These are phyloP conservation scores for Bos indicus DNA, from an alignment of 2,113 vertebrate genomes.

Conservation along the genomic window DNA sequence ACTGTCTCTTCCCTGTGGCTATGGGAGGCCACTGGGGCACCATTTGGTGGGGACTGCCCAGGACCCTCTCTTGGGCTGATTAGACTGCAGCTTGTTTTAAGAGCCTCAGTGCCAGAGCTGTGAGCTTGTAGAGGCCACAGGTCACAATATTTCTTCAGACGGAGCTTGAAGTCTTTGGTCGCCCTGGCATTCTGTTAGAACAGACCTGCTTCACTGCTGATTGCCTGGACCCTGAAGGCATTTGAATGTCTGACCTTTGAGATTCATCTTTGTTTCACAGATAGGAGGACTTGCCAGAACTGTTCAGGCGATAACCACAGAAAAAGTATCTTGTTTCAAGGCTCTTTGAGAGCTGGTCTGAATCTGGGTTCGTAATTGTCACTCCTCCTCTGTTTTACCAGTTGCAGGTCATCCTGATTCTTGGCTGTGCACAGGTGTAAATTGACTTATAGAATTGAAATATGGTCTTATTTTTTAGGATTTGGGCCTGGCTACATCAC, in stretches of 20 bases:
- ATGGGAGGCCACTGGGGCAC: neutral
- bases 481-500: slow-evolving; percentile 94
- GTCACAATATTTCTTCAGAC: neutral
- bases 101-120: neutral
- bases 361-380: neutral
- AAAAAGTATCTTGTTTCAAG: neutral
- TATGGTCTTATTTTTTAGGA: slow-evolving; percentile 80
- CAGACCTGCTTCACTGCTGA: neutral
- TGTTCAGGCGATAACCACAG: neutral
- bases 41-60: neutral
- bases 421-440: neutral
- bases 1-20: neutral
- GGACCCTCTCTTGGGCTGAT: neutral
- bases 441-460: neutral
- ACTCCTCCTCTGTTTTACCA: neutral
- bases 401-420: neutral
- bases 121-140: neutral
- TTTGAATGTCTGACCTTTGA: neutral
- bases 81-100: neutral
- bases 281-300: neutral
- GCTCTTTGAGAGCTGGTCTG: neutral
- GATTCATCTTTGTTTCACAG: neutral
- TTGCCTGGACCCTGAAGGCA: neutral
- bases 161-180: neutral
- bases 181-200: neutral